Conservation (phyloP, 1,140 invertebrate genomes). For the Lucilia cuprina region DNA sequence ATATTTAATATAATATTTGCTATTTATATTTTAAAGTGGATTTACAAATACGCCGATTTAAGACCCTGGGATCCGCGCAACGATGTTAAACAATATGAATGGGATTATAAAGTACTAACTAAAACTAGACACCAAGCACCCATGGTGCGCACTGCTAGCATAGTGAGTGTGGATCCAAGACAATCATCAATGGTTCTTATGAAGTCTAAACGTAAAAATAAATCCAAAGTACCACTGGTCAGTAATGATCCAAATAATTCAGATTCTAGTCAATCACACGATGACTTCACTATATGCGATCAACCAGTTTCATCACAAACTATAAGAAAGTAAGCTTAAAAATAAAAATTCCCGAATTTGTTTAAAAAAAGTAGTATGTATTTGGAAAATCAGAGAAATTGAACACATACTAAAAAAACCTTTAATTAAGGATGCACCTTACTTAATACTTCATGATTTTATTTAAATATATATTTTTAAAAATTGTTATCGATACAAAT, state of each 20-base stretch:
- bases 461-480: no score
- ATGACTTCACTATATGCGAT: slow-evolving; percentile 27
- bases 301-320: slow-evolving; percentile 5
- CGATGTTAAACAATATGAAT: slow-evolving; percentile 82
- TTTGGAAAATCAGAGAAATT: no score
- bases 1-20: neutral
- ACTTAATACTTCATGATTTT: no score
- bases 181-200: slow-evolving; percentile 36
- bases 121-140: slow-evolving; percentile 77
- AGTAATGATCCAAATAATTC: slow-evolving; percentile 40
- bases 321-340: slow-evolving; percentile 9
- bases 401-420: no score
- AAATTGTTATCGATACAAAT: no score
- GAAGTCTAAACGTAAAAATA: slow-evolving; percentile 36
- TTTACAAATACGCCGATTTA: slow-evolving; percentile 78
- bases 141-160: slow-evolving; percentile 71
- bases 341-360: no score
- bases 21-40: slow-evolving; percentile 65
- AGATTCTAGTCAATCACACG: slow-evolving; percentile 51
- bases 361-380: no score
- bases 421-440: no score
- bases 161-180: slow-evolving; percentile 67
- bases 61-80: slow-evolving; percentile 85
- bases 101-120: slow-evolving; percentile 74
- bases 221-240: neutral